Base-by-base conservation (phyloP, 2,888 invertebrate species). In the Scaptomyza cyrtandrae region DNA sequence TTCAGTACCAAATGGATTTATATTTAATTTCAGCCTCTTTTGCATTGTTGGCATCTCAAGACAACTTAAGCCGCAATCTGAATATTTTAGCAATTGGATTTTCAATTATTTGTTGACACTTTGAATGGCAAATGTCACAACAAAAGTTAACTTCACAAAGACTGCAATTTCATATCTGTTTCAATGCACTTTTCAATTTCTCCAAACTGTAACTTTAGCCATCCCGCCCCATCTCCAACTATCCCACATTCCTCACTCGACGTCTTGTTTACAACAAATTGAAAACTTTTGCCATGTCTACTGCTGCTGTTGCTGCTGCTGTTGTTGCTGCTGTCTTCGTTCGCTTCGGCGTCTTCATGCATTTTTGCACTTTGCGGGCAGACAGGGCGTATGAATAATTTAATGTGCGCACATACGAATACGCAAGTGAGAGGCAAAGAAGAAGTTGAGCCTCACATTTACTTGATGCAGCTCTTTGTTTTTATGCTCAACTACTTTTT, bases 381-480 rank as follows among this genome's bases (percentile, higher is more conserved):
- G 86, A 83, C 84, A 67, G 60, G 76, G 86, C 86, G 86, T 78
- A 85, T 85, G 86, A 88, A 85, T 85, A 85, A 85, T 85, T 86
- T 88, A 85, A 88, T 88, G 66, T 74, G 68, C 45, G 24, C 31
- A 39, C 11, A 24, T 48, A 16, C 37, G 24, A 24, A 37, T n/a
- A 14, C 35, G 6, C 49, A 59, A 59, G 19, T 35, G 37, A 27
- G 43, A 64, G 29, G 31, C 55, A 50, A 58, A 50, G 64, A 67
- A 56, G 62, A 67, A 49, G 50, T 41, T 57, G 61, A 43, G 55
- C 53, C 50, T 41, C 39, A 62, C 64, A 61, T 58, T 70, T 66
- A 65, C 79, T 71, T 74, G 59, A 74, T 52, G 73, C 75, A 53
- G 65, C 82, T 81, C 88, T 87, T 87, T 83, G 81, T 86, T 80